Conservation (phyloP, 2,113 vertebrate genomes). For the Myotis lucifugus region DNA sequence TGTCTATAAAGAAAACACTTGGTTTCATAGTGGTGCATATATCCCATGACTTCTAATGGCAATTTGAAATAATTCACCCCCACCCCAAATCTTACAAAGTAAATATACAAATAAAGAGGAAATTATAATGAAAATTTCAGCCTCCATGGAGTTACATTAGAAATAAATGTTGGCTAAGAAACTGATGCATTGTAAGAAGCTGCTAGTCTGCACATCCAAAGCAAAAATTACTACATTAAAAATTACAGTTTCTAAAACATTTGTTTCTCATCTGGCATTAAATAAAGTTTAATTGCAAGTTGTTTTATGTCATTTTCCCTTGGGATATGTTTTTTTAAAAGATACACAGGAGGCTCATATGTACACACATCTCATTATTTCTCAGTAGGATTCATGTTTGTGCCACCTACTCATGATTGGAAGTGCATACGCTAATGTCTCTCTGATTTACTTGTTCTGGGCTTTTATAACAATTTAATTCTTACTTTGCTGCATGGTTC, state of each 20-base stretch:
- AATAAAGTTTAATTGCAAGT: slow-evolving; percentile 88
- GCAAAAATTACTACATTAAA: slow-evolving; percentile 87
- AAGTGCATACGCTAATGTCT: slow-evolving; percentile 78
- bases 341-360: slow-evolving; percentile 85
- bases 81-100: slow-evolving; percentile 12
- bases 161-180: slow-evolving; percentile 77
- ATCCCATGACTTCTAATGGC: not conserved
- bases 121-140: slow-evolving; percentile 68
- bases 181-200: slow-evolving; percentile 67
- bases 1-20: slow-evolving; percentile 12
- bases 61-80: slow-evolving; percentile 10
- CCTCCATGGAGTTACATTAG: slow-evolving; percentile 64
- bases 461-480: slow-evolving; percentile 81
- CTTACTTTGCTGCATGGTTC: slow-evolving; percentile 77
- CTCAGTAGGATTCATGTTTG: slow-evolving; percentile 85
- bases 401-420: slow-evolving; percentile 85
- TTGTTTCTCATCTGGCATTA: slow-evolving; percentile 88
- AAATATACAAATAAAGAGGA: slow-evolving; percentile 56
- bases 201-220: slow-evolving; percentile 84
- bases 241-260: slow-evolving; percentile 84
- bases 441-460: slow-evolving; percentile 79
- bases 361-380: slow-evolving; percentile 88
- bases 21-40: not conserved
- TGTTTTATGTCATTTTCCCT: slow-evolving; percentile 85
- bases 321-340: slow-evolving; percentile 83